These are phyloP conservation scores for Choloepus didactylus DNA, from an alignment of 2,797 vertebrate genomes.

Conservation along the genomic window DNA sequence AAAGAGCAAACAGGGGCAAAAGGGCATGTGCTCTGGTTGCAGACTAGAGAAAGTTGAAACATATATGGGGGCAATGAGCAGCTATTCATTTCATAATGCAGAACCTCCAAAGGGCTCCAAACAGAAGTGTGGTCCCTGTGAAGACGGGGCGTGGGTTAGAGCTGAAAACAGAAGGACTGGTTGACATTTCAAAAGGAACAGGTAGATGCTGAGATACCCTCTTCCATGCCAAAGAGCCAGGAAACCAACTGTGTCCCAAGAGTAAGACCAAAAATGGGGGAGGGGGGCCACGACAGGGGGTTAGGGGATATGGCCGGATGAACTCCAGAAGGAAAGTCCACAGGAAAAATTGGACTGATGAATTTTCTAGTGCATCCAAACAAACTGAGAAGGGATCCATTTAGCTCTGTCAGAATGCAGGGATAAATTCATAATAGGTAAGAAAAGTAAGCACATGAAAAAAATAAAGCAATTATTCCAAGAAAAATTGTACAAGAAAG, in stretches of 20 bases:
- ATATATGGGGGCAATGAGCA: neutral
- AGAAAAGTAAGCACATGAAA: neutral
- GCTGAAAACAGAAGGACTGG: neutral
- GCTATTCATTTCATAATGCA: neutral
- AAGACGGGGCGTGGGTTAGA: neutral
- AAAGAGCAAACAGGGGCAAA: neutral
- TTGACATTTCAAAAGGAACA: neutral
- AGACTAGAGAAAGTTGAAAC: neutral
- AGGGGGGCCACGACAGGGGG: neutral
- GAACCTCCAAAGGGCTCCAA: neutral
- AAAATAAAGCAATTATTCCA: slow-evolving; percentile 7
- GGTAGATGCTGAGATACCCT: neutral
- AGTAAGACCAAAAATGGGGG: neutral
- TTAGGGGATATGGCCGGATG: neutral
- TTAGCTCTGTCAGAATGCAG: neutral
- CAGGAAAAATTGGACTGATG: neutral
- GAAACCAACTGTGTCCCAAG: neutral
- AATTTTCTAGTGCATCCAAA: slow-evolving; percentile 22
- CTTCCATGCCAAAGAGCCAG: neutral
- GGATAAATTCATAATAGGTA: neutral
- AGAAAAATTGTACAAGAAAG: neutral
- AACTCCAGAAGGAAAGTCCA: neutral
- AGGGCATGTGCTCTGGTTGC: neutral
- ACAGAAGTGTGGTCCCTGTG: neutral
- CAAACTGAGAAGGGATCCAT: neutral